These are phyloP conservation scores for Heliconius eleuchia DNA, from an alignment of 1,140 invertebrate species.

Conservation along the genomic window DNA sequence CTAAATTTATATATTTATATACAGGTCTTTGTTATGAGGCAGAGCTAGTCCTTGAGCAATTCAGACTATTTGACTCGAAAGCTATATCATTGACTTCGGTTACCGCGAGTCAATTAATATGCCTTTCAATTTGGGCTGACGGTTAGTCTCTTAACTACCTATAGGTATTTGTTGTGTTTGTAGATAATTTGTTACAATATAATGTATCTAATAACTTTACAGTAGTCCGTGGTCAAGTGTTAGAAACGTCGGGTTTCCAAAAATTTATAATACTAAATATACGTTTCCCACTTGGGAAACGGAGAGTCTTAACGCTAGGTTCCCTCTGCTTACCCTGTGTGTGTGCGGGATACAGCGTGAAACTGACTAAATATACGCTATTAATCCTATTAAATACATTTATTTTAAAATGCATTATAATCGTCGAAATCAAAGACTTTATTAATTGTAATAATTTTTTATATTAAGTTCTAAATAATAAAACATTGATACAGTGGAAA, in stretches of 20 bases:
- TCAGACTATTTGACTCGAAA: conserved; percentile 46
- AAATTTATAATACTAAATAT: too few species aligned
- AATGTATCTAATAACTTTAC: neutral
- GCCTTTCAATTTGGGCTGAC: conserved; percentile 40
- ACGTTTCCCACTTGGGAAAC: too few species aligned
- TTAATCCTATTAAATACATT: too few species aligned
- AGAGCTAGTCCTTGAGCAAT: conserved; percentile 44
- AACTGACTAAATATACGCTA: too few species aligned
- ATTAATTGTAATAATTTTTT: neutral
- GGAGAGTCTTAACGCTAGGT: too few species aligned
- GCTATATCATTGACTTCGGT: conserved; percentile 47
- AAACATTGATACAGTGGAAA: neutral
- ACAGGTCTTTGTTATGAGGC: neutral
- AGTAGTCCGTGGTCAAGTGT: too few species aligned
- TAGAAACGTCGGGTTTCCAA: too few species aligned
- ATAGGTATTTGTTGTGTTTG: neutral
- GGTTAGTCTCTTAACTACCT: neutral
- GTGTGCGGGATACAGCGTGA: too few species aligned
- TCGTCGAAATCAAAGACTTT: too few species aligned
- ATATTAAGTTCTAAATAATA: neutral
- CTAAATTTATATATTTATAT: neutral
- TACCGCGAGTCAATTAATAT: conserved; percentile 48
- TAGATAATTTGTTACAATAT: neutral
- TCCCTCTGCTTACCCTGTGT: too few species aligned
- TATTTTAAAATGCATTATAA: too few species aligned